Base-by-base conservation (phyloP, 2,888 invertebrate species). In the Adineta ricciae region DNA sequence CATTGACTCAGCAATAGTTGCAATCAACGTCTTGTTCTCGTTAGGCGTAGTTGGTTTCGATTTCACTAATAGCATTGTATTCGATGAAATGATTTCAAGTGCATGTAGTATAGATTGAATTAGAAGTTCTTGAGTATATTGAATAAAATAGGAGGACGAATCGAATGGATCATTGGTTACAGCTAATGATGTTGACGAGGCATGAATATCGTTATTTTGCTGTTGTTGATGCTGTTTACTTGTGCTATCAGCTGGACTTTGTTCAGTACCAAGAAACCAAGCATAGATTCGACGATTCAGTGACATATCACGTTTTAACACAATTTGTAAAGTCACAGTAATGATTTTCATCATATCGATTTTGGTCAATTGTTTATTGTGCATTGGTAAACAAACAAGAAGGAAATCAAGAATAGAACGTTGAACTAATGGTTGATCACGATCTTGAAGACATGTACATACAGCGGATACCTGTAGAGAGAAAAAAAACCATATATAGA, bases 231-330 rank as follows among this genome's bases (percentile, higher is more conserved):
- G 46, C 14, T 84, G 52, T n/a, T 50, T 24, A 50, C 5, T 64
- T 64, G 19, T 64, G 32, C 32, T 64, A 64, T 64, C 64, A 19
- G 27, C 9, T 11, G 52, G 83, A 8, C 11, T 52, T 27, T 72
- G 86, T 83, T 94, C 94, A 14, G 93, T 92, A 73, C 94, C 94
- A 87, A 95, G 91, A 41, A 96, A 91, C 95, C 95, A 96, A 0
- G 94, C 94, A 90, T 94, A 95, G 50, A 96, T 91, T 52, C 95
- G 92, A 87, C 94, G 92, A 90, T 96, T 96, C 24, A 96, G 92
- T 49, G 95, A 95, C 94, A 95, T 95, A 89, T 96, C 96, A 86
- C 96, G 91, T 78, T 95, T 91, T 83, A 96, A 91, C 87, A 96
- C 94, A 4, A 92, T 92, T 86, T 91, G 91, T 84, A 95, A 91